A percentile compares a stretch with the other conserved stretches of the same genome.
Evolutionary conservation across 2,888 invertebrate genomes (phyloP).

Genomic region (Cordilura impudica): DNA sequence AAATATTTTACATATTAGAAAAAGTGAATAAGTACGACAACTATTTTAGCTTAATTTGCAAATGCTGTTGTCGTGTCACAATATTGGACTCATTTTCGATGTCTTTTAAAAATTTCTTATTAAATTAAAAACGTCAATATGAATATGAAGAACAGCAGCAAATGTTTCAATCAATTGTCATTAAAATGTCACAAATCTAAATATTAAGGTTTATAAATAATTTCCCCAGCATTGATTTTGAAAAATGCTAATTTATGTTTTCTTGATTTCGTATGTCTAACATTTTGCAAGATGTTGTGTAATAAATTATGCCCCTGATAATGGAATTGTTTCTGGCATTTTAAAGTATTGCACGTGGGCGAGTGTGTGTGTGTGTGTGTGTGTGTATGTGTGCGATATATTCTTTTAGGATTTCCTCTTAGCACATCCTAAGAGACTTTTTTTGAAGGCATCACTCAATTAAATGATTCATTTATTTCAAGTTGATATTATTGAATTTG

Average conservation of each 20-base stretch:
- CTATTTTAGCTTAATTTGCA: no score
- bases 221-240: conserved; percentile 17
- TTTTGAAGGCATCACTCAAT: conserved; percentile 26
- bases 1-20: no score
- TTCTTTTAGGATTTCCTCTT: not conserved
- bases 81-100: no score
- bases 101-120: not conserved
- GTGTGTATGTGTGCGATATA: not conserved
- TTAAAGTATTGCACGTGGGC: not conserved
- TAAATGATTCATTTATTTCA: conserved; percentile 36
- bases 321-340: not conserved
- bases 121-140: not conserved
- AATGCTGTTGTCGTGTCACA: no score
- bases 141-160: not conserved
- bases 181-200: not conserved
- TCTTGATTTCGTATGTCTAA: not conserved
- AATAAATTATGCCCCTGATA: conserved; percentile 18
- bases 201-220: not conserved
- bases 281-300: not conserved
- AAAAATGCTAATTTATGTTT: not conserved
- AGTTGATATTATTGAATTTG: conserved; percentile 5
- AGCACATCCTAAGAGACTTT: conserved; percentile 15
- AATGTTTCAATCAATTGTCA: not conserved
- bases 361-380: not conserved
- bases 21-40: no score